Conservation (phyloP, 1,140 invertebrate genomes). For the Nautilus pompilius region DNA sequence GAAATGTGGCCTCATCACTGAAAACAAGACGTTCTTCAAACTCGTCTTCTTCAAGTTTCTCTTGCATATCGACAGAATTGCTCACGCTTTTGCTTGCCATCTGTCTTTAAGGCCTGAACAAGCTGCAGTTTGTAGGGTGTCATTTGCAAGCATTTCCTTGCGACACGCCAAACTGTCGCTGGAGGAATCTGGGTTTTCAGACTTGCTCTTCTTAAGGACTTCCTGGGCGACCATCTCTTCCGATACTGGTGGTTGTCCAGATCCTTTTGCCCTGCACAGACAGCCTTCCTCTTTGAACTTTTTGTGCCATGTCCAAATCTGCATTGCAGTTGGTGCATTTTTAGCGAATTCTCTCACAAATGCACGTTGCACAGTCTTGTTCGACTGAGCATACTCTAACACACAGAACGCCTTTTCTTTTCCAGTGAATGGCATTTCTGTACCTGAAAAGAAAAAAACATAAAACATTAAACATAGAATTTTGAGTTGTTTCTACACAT, state of each 20-base stretch:
- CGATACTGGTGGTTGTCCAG: neutral
- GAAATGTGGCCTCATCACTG: neutral
- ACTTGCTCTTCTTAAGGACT: neutral
- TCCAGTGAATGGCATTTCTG: neutral
- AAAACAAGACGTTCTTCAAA: neutral
- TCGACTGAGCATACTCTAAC: neutral
- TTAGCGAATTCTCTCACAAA: neutral
- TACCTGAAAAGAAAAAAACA: neutral
- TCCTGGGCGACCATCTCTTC: no score
- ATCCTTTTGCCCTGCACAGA: neutral
- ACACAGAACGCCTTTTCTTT: neutral
- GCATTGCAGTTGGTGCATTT: neutral
- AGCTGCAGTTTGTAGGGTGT: neutral
- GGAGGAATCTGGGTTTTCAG: neutral
- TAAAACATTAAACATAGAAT: neutral
- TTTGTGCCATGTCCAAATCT: neutral
- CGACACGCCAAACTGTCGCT: neutral
- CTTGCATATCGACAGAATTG: neutral
- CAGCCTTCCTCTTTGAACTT: neutral
- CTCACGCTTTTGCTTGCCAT: neutral
- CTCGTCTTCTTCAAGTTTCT: neutral
- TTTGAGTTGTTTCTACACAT: neutral
- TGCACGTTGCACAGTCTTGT: neutral
- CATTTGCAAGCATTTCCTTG: neutral
- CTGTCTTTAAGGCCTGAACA: neutral